phyloP scores from a whole-genome alignment of 1,140 invertebrate genomes.

The Bactericera cockerelli region DNA sequence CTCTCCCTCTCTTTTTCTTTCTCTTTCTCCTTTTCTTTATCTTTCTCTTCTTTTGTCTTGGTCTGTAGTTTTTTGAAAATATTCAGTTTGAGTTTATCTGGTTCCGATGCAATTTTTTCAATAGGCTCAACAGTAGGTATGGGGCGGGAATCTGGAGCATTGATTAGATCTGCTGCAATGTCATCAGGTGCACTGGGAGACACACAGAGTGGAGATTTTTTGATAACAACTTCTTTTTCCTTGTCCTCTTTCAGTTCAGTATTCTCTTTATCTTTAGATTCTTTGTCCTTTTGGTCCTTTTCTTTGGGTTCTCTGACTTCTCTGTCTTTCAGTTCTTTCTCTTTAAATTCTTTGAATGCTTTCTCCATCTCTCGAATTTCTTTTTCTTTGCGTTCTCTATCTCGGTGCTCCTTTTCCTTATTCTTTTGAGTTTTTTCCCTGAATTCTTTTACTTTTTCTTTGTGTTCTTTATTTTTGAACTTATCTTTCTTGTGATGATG shows the following conservation, averaged over 20 bases:
- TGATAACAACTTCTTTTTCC: slow-evolving; percentile 17
- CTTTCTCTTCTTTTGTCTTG: slow-evolving; percentile 51
- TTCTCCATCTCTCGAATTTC: not conserved
- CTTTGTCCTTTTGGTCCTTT: not conserved
- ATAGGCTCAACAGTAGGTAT: slow-evolving; percentile 23
- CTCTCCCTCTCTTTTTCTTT: not conserved
- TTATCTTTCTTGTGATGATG: slow-evolving; percentile 6
- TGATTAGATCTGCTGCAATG: too few relatives aligned
- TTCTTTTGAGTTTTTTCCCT: slow-evolving; percentile 12
- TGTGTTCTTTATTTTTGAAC: slow-evolving; percentile 12
- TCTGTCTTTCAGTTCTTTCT: not conserved
- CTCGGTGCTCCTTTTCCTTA: slow-evolving; percentile 9
- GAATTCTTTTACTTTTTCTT: slow-evolving; percentile 19
- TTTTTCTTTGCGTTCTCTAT: slow-evolving; percentile 12
- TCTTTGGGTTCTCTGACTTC: not conserved
- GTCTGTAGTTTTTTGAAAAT: slow-evolving; percentile 66
- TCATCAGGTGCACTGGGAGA: too few relatives aligned
- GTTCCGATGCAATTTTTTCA: slow-evolving; percentile 55
- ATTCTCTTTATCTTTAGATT: not conserved
- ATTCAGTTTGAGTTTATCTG: slow-evolving; percentile 64
- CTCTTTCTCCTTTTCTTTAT: not conserved
- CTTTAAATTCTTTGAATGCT: not conserved
- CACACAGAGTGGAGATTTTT: not conserved
- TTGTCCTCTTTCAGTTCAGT: not conserved
- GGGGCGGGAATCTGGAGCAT: not conserved